Evolutionary conservation across 1,140 invertebrate genomes (phyloP), one percentile per base, ranked within the genome.

Genomic region (Tenebrio molitor): DNA sequence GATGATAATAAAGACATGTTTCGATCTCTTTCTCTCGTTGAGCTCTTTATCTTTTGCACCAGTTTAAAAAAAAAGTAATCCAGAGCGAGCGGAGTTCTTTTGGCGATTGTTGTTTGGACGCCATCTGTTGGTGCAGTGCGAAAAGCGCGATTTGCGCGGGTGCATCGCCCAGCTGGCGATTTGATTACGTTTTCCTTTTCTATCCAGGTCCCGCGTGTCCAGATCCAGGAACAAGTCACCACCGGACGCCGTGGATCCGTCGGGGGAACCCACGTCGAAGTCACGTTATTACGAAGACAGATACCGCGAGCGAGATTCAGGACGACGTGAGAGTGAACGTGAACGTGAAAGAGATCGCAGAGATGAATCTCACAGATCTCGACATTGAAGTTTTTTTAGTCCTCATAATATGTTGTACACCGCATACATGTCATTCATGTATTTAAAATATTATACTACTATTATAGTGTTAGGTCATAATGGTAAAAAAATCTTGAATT

Each of bases 281-380:
- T 83, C 86, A 25, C 88, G 91, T 73, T 94, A 93, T 86, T 93
- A 94, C 85, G 92, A 93, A 76, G 92, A 93, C 83, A 86, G 92
- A 73, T 93, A 93, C 85, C 88, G 91, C 77, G 91, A 92, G 79
- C 86, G 90, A 69, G 87, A 88, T 25, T 76, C 85, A 79, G 85
- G 86, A 77, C 82, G 86, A 72, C 84, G 91, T 69, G 91, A 91
- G 75, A 85, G 87, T 7, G 89, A 89, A 76, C 85, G 89, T 10
- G 90, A 91, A 77, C 82, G 89, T 15, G 90, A 91, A 81, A 82
- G 89, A 23, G 88, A 91, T 79, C 85, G 90, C 21, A 88, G 91
- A 50, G 89, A 92, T 73, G 90, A 92, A 78, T 85, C 87, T 8
- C 91, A 93, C 84, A 88, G 92, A 71, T 91, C 90, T 53, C 84